These are phyloP conservation scores for Drosophila picticornis DNA, from an alignment of 2,888 invertebrate genomes.

Conservation along the genomic window DNA sequence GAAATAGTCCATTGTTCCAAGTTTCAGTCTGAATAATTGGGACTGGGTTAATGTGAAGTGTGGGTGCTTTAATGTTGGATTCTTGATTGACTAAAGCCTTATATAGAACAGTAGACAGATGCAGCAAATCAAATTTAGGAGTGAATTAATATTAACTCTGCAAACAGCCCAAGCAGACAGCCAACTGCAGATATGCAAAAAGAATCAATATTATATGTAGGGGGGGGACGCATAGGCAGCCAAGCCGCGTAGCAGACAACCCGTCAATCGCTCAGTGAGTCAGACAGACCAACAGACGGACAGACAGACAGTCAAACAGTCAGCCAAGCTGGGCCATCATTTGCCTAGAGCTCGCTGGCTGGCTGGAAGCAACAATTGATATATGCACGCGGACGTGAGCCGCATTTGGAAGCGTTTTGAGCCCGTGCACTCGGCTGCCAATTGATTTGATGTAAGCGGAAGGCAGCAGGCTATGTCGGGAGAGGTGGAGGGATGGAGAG, in stretches of 20 bases:
- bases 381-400: slow-evolving; percentile 79
- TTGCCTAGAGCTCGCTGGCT: slow-evolving; percentile 55
- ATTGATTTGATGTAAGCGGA: slow-evolving; percentile 70
- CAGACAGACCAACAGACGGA: slow-evolving; percentile 34
- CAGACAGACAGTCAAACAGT: slow-evolving; percentile 27
- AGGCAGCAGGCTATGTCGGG: slow-evolving; percentile 23
- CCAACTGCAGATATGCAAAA: slow-evolving; percentile 26
- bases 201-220: slow-evolving; percentile 32
- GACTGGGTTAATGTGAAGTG: neutral
- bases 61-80: neutral
- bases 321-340: slow-evolving; percentile 61
- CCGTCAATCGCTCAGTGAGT: slow-evolving; percentile 61
- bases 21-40: neutral
- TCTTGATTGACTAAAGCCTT: neutral
- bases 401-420: slow-evolving; percentile 47
- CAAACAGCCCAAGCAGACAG: slow-evolving; percentile 15
- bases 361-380: slow-evolving; percentile 77
- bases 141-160: slow-evolving; percentile 11
- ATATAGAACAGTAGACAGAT: neutral
- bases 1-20: neutral
- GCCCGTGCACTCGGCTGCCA: slow-evolving; percentile 43
- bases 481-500: too few relatives aligned
- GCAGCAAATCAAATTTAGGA: slow-evolving; percentile 15
- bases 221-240: slow-evolving; percentile 30
- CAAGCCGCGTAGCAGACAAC: slow-evolving; percentile 51